A percentile compares a stretch with the other conserved stretches of the same genome.
phyloP scores from a whole-genome alignment of 2,888 invertebrate species.

The Aphodius sticticus region DNA sequence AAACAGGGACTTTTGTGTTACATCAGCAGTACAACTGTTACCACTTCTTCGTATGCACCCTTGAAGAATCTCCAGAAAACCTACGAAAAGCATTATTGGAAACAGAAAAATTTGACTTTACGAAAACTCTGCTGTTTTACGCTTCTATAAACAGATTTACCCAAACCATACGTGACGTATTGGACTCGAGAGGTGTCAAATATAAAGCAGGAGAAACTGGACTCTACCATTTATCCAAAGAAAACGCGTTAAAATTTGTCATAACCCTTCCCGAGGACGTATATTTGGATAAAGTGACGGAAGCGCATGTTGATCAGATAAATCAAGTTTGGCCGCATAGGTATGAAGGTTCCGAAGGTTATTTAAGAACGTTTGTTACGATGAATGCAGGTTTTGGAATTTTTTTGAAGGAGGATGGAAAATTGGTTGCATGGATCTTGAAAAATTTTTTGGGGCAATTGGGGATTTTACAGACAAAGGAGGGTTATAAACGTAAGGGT shows the following conservation, averaged over 20 bases:
- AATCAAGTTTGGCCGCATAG: constrained; percentile 55
- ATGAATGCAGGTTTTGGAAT: constrained; percentile 56
- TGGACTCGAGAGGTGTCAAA: background rate
- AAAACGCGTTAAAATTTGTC: background rate
- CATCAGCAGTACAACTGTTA: constrained; percentile 43
- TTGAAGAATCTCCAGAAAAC: constrained; percentile 42
- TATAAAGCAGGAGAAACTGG: background rate
- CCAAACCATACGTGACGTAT: background rate
- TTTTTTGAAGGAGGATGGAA: constrained; percentile 52
- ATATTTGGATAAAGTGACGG: constrained; percentile 50
- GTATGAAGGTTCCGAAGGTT: constrained; percentile 49
- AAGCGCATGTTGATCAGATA: constrained; percentile 49
- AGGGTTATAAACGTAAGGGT: constrained; percentile 54
- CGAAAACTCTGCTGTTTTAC: constrained; percentile 11
- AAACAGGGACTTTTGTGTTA: constrained; percentile 55
- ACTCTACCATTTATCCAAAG: background rate
- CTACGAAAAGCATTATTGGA: constrained; percentile 43
- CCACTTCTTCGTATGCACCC: constrained; percentile 49
- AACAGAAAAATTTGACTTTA: constrained; percentile 37
- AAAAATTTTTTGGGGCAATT: constrained; percentile 54
- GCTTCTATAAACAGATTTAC: background rate
- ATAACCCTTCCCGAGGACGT: constrained; percentile 48
- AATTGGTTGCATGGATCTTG: constrained; percentile 56
- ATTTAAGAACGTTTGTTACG: constrained; percentile 50
- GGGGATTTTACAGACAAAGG: constrained; percentile 54